A percentile compares a stretch with the other conserved stretches of the same genome.
These are phyloP conservation scores for Nebria brevicollis DNA, from an alignment of 2,888 invertebrate genomes.

Conservation along the genomic window DNA sequence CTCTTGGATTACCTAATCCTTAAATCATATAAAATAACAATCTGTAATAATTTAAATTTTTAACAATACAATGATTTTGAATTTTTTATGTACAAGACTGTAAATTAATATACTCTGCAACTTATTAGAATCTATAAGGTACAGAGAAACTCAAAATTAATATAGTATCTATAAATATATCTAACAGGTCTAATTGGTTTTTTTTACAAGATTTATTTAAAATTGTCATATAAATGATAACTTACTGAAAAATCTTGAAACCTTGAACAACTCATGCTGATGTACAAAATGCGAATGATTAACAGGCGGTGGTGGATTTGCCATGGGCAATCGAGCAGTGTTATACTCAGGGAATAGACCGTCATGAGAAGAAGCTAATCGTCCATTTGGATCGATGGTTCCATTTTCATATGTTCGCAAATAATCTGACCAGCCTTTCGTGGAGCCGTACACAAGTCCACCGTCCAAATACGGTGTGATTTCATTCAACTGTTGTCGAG, in stretches of 20 bases:
- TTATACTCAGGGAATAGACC: constrained; percentile 67
- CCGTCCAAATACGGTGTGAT: constrained; percentile 72
- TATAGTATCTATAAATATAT: neutral
- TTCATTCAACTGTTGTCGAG: constrained; percentile 70
- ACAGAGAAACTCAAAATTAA: no score
- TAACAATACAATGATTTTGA: no score
- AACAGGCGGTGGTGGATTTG: constrained; percentile 69
- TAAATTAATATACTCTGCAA: no score
- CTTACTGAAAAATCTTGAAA: constrained; percentile 68
- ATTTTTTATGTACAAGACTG: no score
- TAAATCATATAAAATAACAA: neutral
- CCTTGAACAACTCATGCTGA: constrained; percentile 61
- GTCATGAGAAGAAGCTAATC: constrained; percentile 61
- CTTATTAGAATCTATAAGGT: no score
- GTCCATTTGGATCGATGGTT: constrained; percentile 62
- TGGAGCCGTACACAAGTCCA: constrained; percentile 69
- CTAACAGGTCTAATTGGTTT: neutral
- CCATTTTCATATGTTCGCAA: constrained; percentile 65
- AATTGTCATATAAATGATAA: constrained; percentile 44
- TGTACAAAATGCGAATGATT: constrained; percentile 60
- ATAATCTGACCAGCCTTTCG: constrained; percentile 69
- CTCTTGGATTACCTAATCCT: constrained; percentile 67
- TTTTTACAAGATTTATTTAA: neutral
- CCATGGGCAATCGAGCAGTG: constrained; percentile 65
- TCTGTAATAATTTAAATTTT: no score